Evolutionary conservation across 2,888 invertebrate species (phyloP).

Genomic region (Sturmia bella): DNA sequence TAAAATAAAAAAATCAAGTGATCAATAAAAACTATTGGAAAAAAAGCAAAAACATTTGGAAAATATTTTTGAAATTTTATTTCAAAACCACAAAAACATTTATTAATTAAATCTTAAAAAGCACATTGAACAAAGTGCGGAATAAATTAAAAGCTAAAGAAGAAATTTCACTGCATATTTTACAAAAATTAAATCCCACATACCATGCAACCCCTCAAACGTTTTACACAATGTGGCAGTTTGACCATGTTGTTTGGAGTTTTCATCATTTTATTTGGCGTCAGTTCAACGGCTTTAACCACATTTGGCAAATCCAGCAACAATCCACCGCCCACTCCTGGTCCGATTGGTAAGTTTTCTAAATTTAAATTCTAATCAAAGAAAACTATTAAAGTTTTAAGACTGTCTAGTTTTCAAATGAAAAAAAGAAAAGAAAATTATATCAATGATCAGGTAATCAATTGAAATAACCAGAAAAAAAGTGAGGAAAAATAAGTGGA

Average conservation of each 20-base stretch:
- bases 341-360: constrained; percentile 84
- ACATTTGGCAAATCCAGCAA: constrained; percentile 87
- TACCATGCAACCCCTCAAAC: constrained; percentile 81
- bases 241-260: constrained; percentile 81
- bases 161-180: constrained; percentile 10
- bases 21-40: constrained; percentile 21
- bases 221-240: constrained; percentile 82
- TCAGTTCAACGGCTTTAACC: constrained; percentile 85
- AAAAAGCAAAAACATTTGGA: background rate
- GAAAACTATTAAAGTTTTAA: too few species aligned
- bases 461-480: too few species aligned
- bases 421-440: too few species aligned
- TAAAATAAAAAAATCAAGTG: constrained; percentile 1
- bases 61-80: too few species aligned
- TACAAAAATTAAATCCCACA: constrained; percentile 9
- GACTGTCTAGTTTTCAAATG: too few species aligned
- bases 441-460: too few species aligned
- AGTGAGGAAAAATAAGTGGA: too few species aligned
- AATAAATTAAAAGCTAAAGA: constrained; percentile 15
- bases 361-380: background rate
- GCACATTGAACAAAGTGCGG: background rate
- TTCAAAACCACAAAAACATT: too few species aligned
- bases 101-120: too few species aligned
- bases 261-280: constrained; percentile 81
- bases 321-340: constrained; percentile 84